Conservation (phyloP, 2,888 invertebrate species). For the Athalia circularis region DNA sequence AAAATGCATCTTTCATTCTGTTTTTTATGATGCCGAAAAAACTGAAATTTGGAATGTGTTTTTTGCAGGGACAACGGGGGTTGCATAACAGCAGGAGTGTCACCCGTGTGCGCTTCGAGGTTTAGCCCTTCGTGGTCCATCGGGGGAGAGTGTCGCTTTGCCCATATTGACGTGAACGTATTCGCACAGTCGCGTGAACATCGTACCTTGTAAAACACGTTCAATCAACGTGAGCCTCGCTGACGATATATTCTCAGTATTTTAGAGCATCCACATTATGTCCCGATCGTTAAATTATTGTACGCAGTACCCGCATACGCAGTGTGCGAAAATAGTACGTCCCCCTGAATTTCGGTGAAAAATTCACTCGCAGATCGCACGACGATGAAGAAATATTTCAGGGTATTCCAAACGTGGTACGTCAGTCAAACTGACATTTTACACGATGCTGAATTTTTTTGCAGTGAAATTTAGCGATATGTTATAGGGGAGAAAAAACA, state of each 20-base stretch:
- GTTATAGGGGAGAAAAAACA: no score
- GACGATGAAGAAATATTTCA: no score
- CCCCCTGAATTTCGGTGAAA: no score
- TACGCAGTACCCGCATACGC: background rate
- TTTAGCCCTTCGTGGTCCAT: background rate
- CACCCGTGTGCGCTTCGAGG: background rate
- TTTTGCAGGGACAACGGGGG: no score
- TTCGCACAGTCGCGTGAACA: slow-evolving; percentile 43
- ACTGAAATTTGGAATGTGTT: no score
- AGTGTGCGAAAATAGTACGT: slow-evolving; percentile 12
- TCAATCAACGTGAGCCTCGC: slow-evolving; percentile 29
- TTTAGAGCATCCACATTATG: slow-evolving; percentile 13
- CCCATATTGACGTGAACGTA: slow-evolving; percentile 42
- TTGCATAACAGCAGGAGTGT: background rate
- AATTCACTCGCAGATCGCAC: no score
- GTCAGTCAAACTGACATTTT: no score
- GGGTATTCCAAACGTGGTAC: no score
- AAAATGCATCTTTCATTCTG: no score
- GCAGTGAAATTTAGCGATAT: no score
- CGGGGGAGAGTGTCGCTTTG: background rate
- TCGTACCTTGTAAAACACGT: slow-evolving; percentile 35
- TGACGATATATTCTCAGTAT: slow-evolving; percentile 17
- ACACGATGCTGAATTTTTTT: no score
- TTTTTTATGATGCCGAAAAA: no score
- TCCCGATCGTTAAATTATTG: background rate